Evolutionary conservation across 2,113 vertebrate genomes (phyloP).

Genomic region (Esox niger): DNA sequence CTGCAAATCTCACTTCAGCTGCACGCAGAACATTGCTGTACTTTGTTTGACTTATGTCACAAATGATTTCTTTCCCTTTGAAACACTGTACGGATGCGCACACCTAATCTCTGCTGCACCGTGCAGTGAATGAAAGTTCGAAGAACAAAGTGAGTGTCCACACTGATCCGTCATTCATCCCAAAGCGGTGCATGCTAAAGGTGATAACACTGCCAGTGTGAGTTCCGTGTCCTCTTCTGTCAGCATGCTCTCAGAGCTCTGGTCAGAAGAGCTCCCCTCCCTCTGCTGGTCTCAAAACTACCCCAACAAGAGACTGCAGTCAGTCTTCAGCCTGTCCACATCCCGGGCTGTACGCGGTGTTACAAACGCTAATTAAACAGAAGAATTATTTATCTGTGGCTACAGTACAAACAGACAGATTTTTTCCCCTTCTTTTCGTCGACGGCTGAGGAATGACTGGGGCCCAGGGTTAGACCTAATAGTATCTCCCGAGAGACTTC

Average conservation of each 20-base stretch:
- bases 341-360: conserved; percentile 1
- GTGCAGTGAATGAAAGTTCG: not conserved
- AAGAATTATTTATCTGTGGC: conserved; percentile 28
- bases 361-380: conserved; percentile 36
- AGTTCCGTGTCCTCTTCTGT: not conserved
- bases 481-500: conserved; percentile 22
- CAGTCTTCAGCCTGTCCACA: not conserved
- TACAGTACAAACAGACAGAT: conserved; percentile 18
- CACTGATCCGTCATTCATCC: not conserved
- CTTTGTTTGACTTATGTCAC: too few relatives aligned
- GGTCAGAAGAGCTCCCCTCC: not conserved
- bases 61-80: too few relatives aligned
- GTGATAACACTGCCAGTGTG: conserved; percentile 5
- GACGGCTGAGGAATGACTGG: not conserved
- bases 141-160: not conserved
- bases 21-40: too few relatives aligned
- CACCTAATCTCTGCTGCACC: not conserved
- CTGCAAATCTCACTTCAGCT: too few relatives aligned
- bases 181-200: not conserved
- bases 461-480: conserved; percentile 13
- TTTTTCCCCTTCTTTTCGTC: not conserved
- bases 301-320: not conserved
- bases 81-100: not conserved
- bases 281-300: not conserved
- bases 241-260: not conserved